These are phyloP conservation scores for rat (Rattus norvegicus) DNA, from an alignment of 2,113 vertebrate genomes.

Conservation along the genomic window DNA sequence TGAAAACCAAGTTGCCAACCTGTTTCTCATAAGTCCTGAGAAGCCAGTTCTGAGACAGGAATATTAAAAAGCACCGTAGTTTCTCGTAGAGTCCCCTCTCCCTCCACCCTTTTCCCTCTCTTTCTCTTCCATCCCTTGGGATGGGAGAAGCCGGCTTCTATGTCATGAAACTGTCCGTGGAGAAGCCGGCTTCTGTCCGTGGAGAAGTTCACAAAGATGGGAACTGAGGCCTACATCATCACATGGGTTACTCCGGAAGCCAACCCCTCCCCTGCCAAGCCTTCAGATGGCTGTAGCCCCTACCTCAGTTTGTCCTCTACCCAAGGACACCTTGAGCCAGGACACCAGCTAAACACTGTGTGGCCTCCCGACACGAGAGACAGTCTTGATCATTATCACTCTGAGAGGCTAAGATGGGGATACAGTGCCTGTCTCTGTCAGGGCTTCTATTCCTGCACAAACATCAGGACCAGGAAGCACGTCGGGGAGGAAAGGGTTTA, in stretches of 20 bases:
- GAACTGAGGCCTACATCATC: neutral
- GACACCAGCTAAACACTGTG: neutral
- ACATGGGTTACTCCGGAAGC: neutral
- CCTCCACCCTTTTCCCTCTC: neutral
- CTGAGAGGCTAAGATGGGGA: neutral
- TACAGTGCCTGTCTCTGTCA: neutral
- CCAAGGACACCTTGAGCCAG: neutral
- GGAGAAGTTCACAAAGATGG: neutral
- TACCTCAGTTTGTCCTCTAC: neutral
- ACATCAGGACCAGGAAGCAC: too few species aligned
- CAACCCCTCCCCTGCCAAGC: accelerated
- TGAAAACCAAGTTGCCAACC: neutral
- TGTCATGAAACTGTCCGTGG: neutral
- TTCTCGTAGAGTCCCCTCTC: neutral
- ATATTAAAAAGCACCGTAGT: neutral
- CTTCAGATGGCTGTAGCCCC: neutral
- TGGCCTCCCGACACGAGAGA: neutral
- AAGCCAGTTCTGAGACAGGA: neutral
- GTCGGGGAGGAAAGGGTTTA: too few species aligned
- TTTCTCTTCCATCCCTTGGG: neutral
- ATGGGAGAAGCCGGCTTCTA: neutral
- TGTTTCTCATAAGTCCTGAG: neutral
- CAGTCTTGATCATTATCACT: neutral
- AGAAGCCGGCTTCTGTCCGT: neutral
- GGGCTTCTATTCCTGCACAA: too few species aligned